Evolutionary conservation across 2,113 vertebrate genomes (phyloP), one percentile per base, ranked within the genome.

Genomic region (Smithornis capensis): DNA sequence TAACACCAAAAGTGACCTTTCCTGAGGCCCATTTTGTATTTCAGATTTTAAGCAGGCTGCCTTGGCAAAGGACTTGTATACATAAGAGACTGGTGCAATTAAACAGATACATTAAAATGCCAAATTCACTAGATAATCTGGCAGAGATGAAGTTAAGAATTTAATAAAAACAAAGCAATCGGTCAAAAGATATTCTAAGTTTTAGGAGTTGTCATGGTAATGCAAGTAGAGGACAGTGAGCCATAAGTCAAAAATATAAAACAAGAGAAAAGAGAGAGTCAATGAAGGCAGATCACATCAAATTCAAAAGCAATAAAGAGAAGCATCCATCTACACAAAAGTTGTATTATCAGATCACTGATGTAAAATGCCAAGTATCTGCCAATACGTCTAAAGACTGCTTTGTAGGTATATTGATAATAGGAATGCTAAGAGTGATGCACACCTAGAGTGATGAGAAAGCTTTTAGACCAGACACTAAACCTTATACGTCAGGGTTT

Each of bases 41-140:
- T 89, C 68, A 38, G 10, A 65, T 89, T 96, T 73, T 81, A 94
- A 86, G 44, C 47, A 89, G 45, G 14, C 42, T 76, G 38, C 56
- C 56, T 80, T 60, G 56, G 65, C 5, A 0, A 84, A 90, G 62
- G 53, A 71, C 35, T 53, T 52, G 15, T 12, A 86, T 70, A 68
- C 44, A 65, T 52, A 53, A 82, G 65, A 87, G 52, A 57, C 44
- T 65, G 7, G 6, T 31, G 40, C 62, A 75, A 92, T 78, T 94
- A 95, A 92, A 87, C 21, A 89, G 84, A 91, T 13, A 75, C 6
- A 57, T 55, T 92, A 83, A 94, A 94, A 91, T 70, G 77, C 44
- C 71, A 96, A 87, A 91, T 80, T 77, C 65, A 38, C 52, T 83
- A 35, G 23, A n/a, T 3, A 76, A 38, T 56, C 65, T 78, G 64